Evolutionary conservation across 2,113 vertebrate genomes (phyloP).

Genomic region (Urocitellus parryii): DNA sequence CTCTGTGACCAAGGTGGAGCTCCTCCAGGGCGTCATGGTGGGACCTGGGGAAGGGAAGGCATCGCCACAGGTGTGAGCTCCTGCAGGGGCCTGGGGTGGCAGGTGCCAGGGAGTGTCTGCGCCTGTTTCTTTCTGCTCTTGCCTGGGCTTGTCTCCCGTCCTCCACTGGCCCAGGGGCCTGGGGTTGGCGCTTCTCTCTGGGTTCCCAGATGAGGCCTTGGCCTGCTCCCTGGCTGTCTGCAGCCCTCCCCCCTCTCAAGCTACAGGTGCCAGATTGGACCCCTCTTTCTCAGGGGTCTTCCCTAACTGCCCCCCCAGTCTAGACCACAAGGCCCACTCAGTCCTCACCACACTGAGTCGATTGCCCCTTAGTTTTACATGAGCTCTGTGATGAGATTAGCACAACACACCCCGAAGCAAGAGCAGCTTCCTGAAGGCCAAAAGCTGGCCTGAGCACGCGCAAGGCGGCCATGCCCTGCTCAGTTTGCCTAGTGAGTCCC

Average conservation of each 20-base stretch:
- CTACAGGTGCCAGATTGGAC: background rate
- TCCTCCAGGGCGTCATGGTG: background rate
- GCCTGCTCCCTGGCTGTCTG: background rate
- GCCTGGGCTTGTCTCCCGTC: no score
- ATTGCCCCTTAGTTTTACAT: no score
- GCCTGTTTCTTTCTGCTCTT: background rate
- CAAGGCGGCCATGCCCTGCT: background rate
- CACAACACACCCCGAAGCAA: conserved; percentile 66
- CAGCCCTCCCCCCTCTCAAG: no score
- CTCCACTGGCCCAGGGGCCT: background rate
- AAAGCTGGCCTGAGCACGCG: background rate
- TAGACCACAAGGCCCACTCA: background rate
- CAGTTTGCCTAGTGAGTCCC: background rate
- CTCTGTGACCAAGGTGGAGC: background rate
- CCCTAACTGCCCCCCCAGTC: background rate
- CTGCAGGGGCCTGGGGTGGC: background rate
- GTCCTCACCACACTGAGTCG: no score
- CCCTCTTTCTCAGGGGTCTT: background rate
- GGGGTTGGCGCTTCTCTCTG: background rate
- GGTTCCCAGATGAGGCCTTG: background rate
- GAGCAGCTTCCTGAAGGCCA: conserved; percentile 66
- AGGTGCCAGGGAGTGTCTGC: no score
- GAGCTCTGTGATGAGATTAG: background rate
- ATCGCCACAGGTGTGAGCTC: no score
- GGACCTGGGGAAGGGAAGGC: background rate